phyloP scores from a whole-genome alignment of 2,113 vertebrate species.

The Sphaerodactylus townsendi region DNA sequence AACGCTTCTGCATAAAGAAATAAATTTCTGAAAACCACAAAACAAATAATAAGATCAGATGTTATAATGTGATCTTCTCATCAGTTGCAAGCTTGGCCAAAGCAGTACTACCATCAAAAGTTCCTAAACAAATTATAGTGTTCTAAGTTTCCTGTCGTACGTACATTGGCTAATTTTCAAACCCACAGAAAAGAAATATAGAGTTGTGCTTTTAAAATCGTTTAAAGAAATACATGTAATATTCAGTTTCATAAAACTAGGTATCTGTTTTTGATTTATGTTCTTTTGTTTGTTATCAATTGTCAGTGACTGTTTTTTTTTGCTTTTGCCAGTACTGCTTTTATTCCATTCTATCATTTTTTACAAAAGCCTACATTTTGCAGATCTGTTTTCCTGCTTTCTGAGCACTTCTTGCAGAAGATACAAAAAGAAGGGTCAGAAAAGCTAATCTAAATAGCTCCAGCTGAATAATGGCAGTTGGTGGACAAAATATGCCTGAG shows the following conservation, averaged over 20 bases:
- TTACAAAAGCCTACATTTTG: conserved; percentile 53
- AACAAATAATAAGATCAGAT: conserved; percentile 41
- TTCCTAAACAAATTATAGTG: neutral
- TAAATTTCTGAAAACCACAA: conserved; percentile 29
- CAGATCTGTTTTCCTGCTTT: conserved; percentile 44
- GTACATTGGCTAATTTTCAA: neutral
- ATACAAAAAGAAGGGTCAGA: conserved; percentile 63
- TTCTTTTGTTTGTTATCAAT: neutral
- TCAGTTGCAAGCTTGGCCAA: neutral
- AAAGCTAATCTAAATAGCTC: conserved; percentile 64
- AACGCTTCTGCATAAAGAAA: neutral
- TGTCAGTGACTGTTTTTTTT: neutral
- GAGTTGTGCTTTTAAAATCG: conserved; percentile 27
- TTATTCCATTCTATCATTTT: conserved; percentile 43
- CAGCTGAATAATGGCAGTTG: conserved; percentile 67
- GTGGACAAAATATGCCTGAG: conserved; percentile 64
- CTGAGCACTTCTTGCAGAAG: conserved; percentile 46
- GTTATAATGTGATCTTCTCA: neutral
- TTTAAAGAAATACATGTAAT: conserved; percentile 13
- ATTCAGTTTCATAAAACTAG: conserved; percentile 30
- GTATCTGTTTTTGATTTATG: neutral
- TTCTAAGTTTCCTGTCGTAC: neutral
- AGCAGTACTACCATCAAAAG: neutral
- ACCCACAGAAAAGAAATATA: conserved; percentile 31
- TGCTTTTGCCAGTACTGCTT: conserved; percentile 16